These are phyloP conservation scores for Pelodiscus sinensis DNA, from an alignment of 2,113 vertebrate genomes.

Conservation along the genomic window DNA sequence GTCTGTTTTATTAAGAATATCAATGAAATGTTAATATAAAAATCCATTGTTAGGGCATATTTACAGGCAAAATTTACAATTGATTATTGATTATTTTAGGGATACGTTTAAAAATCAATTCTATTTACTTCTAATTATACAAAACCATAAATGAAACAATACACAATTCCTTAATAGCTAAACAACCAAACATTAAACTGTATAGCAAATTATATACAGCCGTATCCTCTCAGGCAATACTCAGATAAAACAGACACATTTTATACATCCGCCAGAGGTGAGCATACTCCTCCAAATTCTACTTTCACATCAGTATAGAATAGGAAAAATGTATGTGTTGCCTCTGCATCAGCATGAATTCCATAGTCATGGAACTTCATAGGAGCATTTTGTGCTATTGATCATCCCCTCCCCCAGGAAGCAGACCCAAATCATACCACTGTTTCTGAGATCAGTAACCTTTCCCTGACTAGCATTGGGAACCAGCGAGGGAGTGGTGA, in stretches of 20 bases:
- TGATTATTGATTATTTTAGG: too few relatives aligned
- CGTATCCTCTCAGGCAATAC: rapidly evolving
- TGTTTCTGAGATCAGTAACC: neutral
- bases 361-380: neutral
- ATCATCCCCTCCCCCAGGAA: neutral
- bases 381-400: neutral
- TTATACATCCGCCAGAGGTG: neutral
- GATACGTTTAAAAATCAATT: too few relatives aligned
- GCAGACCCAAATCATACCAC: too few relatives aligned
- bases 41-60: too few relatives aligned
- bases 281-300: neutral
- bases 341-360: neutral
- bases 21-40: too few relatives aligned
- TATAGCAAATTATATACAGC: rapidly evolving
- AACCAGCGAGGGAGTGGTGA: neutral
- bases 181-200: neutral
- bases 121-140: too few relatives aligned
- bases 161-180: neutral
- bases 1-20: too few relatives aligned
- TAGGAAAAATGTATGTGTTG: neutral
- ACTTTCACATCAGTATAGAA: rapidly evolving
- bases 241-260: neutral
- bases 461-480: neutral
- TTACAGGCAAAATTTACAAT: too few relatives aligned
- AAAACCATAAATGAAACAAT: too few relatives aligned